Base-by-base conservation (phyloP, 2,888 invertebrate genomes). In the Tortrix viridana region DNA sequence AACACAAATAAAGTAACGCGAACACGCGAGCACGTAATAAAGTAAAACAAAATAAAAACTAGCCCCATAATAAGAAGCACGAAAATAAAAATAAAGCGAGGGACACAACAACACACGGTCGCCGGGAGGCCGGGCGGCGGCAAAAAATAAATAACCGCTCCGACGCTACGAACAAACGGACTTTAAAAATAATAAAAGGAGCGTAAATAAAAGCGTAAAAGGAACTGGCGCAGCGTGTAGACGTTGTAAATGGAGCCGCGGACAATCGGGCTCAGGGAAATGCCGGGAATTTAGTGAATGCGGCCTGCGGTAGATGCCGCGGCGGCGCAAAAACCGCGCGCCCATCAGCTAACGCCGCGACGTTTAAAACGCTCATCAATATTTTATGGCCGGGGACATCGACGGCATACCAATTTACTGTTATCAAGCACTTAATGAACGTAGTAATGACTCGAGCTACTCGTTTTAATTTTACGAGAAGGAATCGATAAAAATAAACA, bases 141-240 rank as follows among this genome's bases (percentile, higher is more conserved):
- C 88, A 89, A 89, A 89, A 91, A 92, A 91, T 88, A 91, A 89
- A 89, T 86, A 89, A 90, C 88, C 85, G 86, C 85, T 83, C 83
- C 85, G 84, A 88, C 86, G 88, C 88, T 89, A 89, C 87, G 89
- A 88, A 89, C 90, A 92, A 91, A 91, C 89, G 88, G 88, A 89
- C 88, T 90, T 89, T 88, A 86, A 89, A 92, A 90, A 90, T 89
- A 91, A 91, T 89, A 91, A 91, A 91, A 90, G 88, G 87, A 89
- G 86, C 88, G 89, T 90, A 92, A 91, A 92, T 90, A 91, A 91
- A 91, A 90, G 89, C 89, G 90, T 92, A 89, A 90, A 91, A 90
- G 91, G 89, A 89, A 89, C 91, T 89, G 88, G 88, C 82, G 86
- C 88, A 85, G 86, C 88, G 89, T 90, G 90, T 90, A 89, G 90